phyloP scores from a whole-genome alignment of 2,797 vertebrate genomes.

The Epinephelus awoara region DNA sequence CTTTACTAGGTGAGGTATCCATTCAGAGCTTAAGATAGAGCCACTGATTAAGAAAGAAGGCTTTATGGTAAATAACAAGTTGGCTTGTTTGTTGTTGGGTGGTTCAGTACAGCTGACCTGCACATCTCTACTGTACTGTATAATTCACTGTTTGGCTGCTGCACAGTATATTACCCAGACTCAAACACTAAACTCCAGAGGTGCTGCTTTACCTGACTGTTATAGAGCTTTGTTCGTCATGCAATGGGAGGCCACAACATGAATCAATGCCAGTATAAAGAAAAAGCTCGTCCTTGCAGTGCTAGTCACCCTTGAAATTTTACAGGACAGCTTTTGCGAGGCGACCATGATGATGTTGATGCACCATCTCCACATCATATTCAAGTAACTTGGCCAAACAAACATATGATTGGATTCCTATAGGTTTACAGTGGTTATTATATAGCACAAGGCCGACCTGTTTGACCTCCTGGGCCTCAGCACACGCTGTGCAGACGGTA shows the following conservation, averaged over 20 bases:
- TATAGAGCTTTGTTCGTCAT: slow-evolving; percentile 14
- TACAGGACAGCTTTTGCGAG: slow-evolving; percentile 47
- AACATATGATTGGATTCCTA: slow-evolving; percentile 23
- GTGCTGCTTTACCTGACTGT: slow-evolving; percentile 32
- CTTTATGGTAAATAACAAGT: neutral
- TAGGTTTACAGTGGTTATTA: neutral
- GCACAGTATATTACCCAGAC: slow-evolving; percentile 1
- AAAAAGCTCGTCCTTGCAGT: slow-evolving; percentile 31
- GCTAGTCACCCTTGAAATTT: slow-evolving; percentile 54
- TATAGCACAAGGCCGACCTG: neutral
- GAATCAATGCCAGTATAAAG: slow-evolving; percentile 18
- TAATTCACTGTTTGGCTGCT: slow-evolving; percentile 12
- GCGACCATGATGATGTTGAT: slow-evolving; percentile 30
- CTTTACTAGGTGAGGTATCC: too few species aligned
- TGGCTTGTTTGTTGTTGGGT: neutral
- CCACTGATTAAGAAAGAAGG: neutral
- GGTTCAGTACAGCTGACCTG: neutral
- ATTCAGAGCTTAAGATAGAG: neutral
- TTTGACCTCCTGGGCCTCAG: slow-evolving; percentile 7
- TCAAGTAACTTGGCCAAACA: slow-evolving; percentile 3
- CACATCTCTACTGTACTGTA: slow-evolving; percentile 1
- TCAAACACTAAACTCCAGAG: neutral
- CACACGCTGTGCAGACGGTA: neutral
- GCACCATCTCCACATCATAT: slow-evolving; percentile 4
- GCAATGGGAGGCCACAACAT: slow-evolving; percentile 28